Evolutionary conservation across 1,140 invertebrate species (phyloP).

Genomic region (Zaprionus kolodkinae): DNA sequence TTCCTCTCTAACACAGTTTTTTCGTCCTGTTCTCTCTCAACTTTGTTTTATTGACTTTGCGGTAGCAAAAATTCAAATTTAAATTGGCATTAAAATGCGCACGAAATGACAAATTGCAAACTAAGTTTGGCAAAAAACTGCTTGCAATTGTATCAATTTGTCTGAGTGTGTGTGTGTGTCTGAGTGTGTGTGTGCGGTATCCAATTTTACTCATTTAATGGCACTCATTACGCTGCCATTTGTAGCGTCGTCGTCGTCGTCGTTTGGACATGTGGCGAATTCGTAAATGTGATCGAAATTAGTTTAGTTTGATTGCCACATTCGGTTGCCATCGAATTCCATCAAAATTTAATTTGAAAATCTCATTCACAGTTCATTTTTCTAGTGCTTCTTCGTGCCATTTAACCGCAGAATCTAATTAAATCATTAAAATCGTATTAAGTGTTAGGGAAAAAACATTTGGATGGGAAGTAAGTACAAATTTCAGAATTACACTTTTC

Average conservation of each 20-base stretch:
- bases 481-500: background rate
- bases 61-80: slow-evolving; percentile 41
- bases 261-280: slow-evolving; percentile 30
- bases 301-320: slow-evolving; percentile 60
- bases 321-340: slow-evolving; percentile 26
- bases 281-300: slow-evolving; percentile 68
- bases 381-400: slow-evolving; percentile 34
- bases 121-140: slow-evolving; percentile 44
- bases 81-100: slow-evolving; percentile 63
- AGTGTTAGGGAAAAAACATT: slow-evolving; percentile 1
- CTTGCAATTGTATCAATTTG: slow-evolving; percentile 49
- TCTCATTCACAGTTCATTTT: slow-evolving; percentile 19
- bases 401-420: slow-evolving; percentile 66
- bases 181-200: slow-evolving; percentile 8
- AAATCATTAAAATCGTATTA: slow-evolving; percentile 58
- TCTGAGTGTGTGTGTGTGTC: slow-evolving; percentile 3
- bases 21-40: slow-evolving; percentile 25
- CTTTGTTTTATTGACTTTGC: slow-evolving; percentile 67
- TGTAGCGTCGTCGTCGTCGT: slow-evolving; percentile 25
- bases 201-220: slow-evolving; percentile 56
- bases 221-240: slow-evolving; percentile 59
- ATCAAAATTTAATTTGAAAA: slow-evolving; percentile 37
- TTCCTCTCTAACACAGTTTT: background rate
- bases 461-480: no score
- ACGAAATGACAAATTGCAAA: slow-evolving; percentile 71